Conservation (phyloP, 2,888 invertebrate species). For the Sesamia inferens region DNA sequence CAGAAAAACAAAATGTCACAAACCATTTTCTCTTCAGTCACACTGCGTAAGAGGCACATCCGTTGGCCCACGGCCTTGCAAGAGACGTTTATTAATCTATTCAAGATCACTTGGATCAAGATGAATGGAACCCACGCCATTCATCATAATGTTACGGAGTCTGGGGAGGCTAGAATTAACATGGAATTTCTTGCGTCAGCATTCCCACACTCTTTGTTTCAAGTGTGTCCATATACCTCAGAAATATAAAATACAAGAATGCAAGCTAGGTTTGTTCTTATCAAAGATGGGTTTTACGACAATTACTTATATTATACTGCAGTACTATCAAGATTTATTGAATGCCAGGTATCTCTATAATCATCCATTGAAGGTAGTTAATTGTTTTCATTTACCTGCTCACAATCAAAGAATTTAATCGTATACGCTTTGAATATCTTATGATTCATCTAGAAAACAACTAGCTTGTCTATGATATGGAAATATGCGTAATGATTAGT, state of each 20-base stretch:
- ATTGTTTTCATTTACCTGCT: conserved; percentile 17
- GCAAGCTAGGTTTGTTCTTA: not conserved
- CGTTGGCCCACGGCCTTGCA: conserved; percentile 47
- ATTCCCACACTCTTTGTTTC: not conserved
- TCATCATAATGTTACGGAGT: conserved; percentile 43
- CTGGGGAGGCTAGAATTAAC: conserved; percentile 41
- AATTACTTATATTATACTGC: not conserved
- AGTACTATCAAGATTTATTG: not conserved
- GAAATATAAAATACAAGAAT: not conserved
- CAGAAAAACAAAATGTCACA: conserved; percentile 14
- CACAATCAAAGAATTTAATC: conserved; percentile 39
- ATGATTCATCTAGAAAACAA: conserved; percentile 35
- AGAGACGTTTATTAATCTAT: conserved; percentile 49
- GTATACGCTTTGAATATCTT: conserved; percentile 10
- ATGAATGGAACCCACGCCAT: conserved; percentile 51
- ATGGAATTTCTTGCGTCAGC: conserved; percentile 29
- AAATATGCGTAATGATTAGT: conserved; percentile 11
- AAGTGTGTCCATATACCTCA: not conserved
- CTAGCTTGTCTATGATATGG: conserved; percentile 6
- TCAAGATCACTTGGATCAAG: conserved; percentile 46
- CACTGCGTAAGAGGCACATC: conserved; percentile 43
- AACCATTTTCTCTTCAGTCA: conserved; percentile 25
- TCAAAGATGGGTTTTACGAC: conserved; percentile 6
- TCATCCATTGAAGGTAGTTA: not conserved
- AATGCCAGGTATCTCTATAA: not conserved